phyloP scores from a whole-genome alignment of 1,140 invertebrate species.

The Periplaneta americana region DNA sequence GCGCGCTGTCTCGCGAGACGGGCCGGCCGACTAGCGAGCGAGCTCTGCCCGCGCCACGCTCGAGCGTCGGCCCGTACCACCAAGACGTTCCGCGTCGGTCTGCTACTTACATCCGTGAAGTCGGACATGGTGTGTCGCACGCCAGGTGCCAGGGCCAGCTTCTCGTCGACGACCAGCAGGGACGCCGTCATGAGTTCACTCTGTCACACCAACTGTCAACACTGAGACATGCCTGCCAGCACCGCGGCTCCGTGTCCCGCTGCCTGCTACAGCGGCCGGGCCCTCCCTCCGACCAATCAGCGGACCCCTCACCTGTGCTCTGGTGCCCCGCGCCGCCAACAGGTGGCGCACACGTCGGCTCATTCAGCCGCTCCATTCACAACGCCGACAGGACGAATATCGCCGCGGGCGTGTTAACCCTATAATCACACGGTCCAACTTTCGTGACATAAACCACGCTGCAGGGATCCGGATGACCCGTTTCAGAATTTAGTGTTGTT shows the following conservation, averaged over 20 bases:
- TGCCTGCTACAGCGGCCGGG: not conserved
- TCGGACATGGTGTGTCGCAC: conserved; percentile 1
- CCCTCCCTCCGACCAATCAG: not conserved
- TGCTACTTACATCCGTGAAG: conserved; percentile 5
- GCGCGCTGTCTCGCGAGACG: no score
- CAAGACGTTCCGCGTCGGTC: no score
- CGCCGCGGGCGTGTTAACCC: no score
- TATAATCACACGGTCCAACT: no score
- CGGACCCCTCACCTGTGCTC: not conserved
- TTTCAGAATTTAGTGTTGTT: no score
- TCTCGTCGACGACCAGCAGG: not conserved
- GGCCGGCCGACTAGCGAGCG: no score
- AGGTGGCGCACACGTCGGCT: not conserved
- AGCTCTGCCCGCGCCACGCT: no score
- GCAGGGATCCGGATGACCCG: no score
- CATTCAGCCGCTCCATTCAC: not conserved
- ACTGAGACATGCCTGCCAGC: not conserved
- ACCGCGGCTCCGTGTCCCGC: not conserved
- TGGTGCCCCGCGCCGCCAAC: not conserved
- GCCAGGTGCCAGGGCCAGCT: not conserved
- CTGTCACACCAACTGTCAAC: not conserved
- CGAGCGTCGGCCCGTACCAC: no score
- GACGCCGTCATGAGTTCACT: not conserved
- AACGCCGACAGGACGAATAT: no score
- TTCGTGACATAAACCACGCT: no score